Base-by-base conservation (phyloP, 2,113 vertebrate species). In the Lontra canadensis region DNA sequence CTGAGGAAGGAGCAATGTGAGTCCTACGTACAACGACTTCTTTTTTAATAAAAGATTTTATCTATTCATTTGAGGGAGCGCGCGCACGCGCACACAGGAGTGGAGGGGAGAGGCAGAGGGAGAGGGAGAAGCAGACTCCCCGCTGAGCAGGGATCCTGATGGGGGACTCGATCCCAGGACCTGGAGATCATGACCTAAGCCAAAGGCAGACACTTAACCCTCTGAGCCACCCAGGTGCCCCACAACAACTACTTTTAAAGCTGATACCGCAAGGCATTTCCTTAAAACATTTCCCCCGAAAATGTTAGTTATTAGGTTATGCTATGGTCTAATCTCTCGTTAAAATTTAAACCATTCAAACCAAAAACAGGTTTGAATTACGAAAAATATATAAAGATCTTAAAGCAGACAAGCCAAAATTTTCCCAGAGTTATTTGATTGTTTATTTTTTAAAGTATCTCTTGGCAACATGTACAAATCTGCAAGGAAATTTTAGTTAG, bases 311-410 rank as follows among this genome's bases (percentile, higher is more conserved):
- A 93, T 90, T 96, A 97, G 79, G 26, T 89, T 92, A 78, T 88
- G 23, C n/a, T 90, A 65, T 91, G 61, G 76, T 78, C 65, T 94
- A 74, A 80, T 39, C 42, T 96, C 47, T 78, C 61, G 80, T 96
- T 98, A 98, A 98, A 98, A 94, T 89, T 92, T 67, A 78, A 97
- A 86, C 23, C 47, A 95, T 97, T 98, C 97, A 98, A 98, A 47
- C 96, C 96, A 90, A 85, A 97, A 95, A 80, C 73, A 80, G 88
- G 82, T 44, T 97, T 97, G 92, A 96, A 92, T 79, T 97, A 52
- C 0, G 6, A 31, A 86, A 97, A 97, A 73, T 97, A 97, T 92
- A 97, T 98, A 90, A 93, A 78, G 96, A 98, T 98, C 95, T 97
- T 96, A 96, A 97, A 76, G 69, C 76, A 98, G 94, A 96, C 10